Base-by-base conservation (phyloP, 2,113 vertebrate genomes). In the Serinus canaria region DNA sequence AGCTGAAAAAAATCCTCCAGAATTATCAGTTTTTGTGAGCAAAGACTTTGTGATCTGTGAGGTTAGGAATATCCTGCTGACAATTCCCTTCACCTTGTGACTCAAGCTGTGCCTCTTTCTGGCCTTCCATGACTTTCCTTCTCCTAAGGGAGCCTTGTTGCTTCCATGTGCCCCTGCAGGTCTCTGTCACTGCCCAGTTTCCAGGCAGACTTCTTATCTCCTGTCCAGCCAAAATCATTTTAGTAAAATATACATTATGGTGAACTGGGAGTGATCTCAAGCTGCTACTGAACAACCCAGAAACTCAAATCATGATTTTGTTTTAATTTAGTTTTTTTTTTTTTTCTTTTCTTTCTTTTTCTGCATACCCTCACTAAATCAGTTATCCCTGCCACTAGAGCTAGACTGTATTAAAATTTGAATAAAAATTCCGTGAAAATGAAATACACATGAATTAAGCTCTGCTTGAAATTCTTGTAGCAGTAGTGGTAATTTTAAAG, bases 261-360 rank as follows among this genome's bases (percentile, higher is more conserved):
- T 49, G 58, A 78, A 46, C 13, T 49, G 37, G 25, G 23, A 82
- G 35, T 20, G 22, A 78, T 58, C 15, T 31, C 60, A 74, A 46
- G 24, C 25, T 89, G 5, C 23, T 66, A 27, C 8, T 64, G 63
- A 87, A 60, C 12, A 86, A 79, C 52, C 1, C 7, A 62, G 59
- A 80, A 83, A 49, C 14, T 49, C 12, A 74, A 56, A 44, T 47
- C 0, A 0, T 77, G 11, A 53, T 78, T 78, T 44, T 23, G 1
- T 25, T 68, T 27, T 16, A 10, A 13, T n/a, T 58, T 27, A 6
- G 33, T 3, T 37, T 39, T 50, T 39, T 5, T 37, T 24, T 52
- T 60, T 49, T 18, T 2, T 35, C 3, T 17, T 18, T 15, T 25
- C 20, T 58, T 58, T 56, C 16, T 66, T 64, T 58, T 76, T 58